phyloP scores from a whole-genome alignment of 2,113 vertebrate species.

The Tor tambroides region DNA sequence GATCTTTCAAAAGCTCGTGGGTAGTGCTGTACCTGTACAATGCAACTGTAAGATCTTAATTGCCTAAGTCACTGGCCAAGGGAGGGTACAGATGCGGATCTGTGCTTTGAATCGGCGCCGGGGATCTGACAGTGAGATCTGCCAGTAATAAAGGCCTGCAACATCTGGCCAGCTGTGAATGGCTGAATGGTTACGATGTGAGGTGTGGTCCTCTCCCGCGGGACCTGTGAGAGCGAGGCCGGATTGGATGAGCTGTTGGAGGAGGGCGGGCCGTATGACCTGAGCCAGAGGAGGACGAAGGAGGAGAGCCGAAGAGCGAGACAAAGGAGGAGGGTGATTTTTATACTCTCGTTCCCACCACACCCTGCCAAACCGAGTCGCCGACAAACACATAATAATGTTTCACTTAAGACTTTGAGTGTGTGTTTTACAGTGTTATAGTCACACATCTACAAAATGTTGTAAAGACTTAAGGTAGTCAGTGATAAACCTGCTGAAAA shows the following conservation, averaged over 20 bases:
- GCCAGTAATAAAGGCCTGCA: slow-evolving; percentile 35
- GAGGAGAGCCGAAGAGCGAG: slow-evolving; percentile 3
- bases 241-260: slow-evolving; percentile 30
- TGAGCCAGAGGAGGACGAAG: not conserved
- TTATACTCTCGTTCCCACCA: slow-evolving; percentile 35
- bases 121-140: slow-evolving; percentile 18
- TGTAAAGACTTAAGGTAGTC: not conserved
- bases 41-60: not conserved
- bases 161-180: slow-evolving; percentile 51
- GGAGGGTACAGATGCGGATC: slow-evolving; percentile 23
- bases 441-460: not conserved
- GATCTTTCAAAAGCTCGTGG: not conserved
- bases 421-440: not conserved
- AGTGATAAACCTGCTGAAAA: not conserved
- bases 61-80: not conserved
- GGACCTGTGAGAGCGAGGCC: slow-evolving; percentile 37
- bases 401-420: not conserved
- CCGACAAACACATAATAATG: not conserved
- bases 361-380: slow-evolving; percentile 34
- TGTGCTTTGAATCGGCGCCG: slow-evolving; percentile 32
- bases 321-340: slow-evolving; percentile 24
- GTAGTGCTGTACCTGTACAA: not conserved
- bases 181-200: slow-evolving; percentile 38
- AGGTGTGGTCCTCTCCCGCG: slow-evolving; percentile 50
- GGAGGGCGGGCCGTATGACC: slow-evolving; percentile 39